Conservation (phyloP, 2,888 invertebrate genomes). For the Lithodes maja region DNA sequence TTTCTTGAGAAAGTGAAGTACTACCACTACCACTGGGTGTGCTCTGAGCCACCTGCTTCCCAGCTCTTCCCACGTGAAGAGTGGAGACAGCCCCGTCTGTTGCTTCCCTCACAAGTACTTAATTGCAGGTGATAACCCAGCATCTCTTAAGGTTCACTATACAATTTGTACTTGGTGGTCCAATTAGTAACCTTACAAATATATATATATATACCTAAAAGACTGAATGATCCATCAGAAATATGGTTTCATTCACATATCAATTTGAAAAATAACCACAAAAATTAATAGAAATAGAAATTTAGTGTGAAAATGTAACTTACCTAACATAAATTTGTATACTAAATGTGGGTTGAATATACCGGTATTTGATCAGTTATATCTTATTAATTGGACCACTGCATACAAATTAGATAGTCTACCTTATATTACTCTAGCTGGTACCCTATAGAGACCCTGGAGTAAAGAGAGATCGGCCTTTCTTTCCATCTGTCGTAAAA, state of each 20-base stretch:
- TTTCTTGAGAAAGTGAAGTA: not conserved
- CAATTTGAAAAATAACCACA: too few species aligned
- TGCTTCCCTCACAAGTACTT: slow-evolving; percentile 32
- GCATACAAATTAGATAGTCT: too few species aligned
- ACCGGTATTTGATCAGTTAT: too few species aligned
- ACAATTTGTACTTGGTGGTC: not conserved
- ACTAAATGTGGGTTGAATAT: too few species aligned
- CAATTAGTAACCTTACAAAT: not conserved
- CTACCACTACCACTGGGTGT: slow-evolving; percentile 34
- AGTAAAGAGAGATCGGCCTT: not conserved
- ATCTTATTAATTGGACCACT: too few species aligned
- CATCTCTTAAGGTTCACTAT: not conserved
- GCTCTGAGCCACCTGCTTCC: slow-evolving; percentile 46
- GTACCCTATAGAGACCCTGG: not conserved
- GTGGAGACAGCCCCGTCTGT: slow-evolving; percentile 63
- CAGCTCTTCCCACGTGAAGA: slow-evolving; percentile 62
- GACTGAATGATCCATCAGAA: too few species aligned
- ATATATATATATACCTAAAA: too few species aligned
- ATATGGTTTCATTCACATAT: too few species aligned
- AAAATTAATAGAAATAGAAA: too few species aligned
- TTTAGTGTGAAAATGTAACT: too few species aligned
- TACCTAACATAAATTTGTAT: too few species aligned
- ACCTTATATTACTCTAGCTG: not conserved
- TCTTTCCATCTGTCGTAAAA: too few species aligned
- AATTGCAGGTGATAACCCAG: slow-evolving; percentile 45